A percentile compares a stretch with the other conserved stretches of the same genome.
These are phyloP conservation scores for Stichopus chloronotus DNA, from an alignment of 35 echinoderm and acorn worm genomes.

Conservation along the genomic window DNA sequence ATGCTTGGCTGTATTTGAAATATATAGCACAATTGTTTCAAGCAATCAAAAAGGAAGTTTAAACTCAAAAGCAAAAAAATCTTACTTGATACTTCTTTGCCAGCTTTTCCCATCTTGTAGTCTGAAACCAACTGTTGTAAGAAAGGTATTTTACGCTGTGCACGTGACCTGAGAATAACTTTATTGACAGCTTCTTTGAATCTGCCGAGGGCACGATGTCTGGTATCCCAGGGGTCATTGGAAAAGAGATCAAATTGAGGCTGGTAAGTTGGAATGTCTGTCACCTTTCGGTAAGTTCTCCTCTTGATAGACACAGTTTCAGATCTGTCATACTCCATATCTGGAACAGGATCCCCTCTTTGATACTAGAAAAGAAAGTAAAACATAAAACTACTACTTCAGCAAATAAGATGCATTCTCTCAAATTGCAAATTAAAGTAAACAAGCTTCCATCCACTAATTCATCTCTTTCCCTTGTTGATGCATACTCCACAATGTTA, in stretches of 20 bases:
- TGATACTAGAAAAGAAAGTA: constrained; percentile 75
- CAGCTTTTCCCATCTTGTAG: constrained; percentile 78
- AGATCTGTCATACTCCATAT: constrained; percentile 83
- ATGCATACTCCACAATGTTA: too few species aligned
- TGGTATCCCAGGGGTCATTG: constrained; percentile 91
- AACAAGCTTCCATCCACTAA: too few species aligned
- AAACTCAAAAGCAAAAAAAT: background rate
- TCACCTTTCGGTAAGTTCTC: constrained; percentile 69
- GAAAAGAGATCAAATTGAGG: constrained; percentile 82
- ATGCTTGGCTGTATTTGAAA: too few species aligned
- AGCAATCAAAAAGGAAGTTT: too few species aligned
- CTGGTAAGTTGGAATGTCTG: constrained; percentile 42
- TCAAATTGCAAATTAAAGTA: too few species aligned
- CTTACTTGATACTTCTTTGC: constrained; percentile 74
- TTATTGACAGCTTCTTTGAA: constrained; percentile 90
- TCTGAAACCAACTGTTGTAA: constrained; percentile 81
- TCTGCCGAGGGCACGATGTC: constrained; percentile 79
- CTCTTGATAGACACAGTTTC: constrained; percentile 71
- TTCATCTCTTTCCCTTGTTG: too few species aligned
- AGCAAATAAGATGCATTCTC: background rate
- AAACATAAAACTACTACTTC: background rate
- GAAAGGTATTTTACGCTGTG: constrained; percentile 64
- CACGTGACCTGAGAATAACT: constrained; percentile 83
- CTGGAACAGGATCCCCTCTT: constrained; percentile 88
- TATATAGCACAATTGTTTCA: too few species aligned